Evolutionary conservation across 2,113 vertebrate genomes (phyloP), one percentile per base, ranked within the genome.

Genomic region (Pseudopodoces humilis): DNA sequence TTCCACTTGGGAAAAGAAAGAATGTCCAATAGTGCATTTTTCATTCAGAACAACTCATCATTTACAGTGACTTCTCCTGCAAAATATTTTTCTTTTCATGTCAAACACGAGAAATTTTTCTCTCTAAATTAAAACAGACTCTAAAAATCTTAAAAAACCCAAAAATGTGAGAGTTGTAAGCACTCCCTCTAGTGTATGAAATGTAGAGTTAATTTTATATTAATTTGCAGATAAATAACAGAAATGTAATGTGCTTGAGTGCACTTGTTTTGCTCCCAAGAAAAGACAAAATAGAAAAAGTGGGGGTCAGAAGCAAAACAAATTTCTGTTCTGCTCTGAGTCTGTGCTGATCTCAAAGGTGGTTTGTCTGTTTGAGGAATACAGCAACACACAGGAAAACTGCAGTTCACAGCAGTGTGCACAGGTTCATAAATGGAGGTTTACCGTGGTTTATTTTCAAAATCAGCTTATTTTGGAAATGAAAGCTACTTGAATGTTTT

Each of bases 131-230:
- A 10, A 60, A 90, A 27, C 2, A 56, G 6, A 41, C 3, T 43
- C 46, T 3, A 88, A 71, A 56, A 67, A 9, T 28, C 31, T 10
- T n/a, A 49, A 52, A 52, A 33, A 16, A 0, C 0, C 3, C 2
- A 1, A 63, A 58, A 58, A 41, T 10, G 31, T 22, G 31, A 64
- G 6, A 72, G 6, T 28, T 25, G 20, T 18, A 86, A 50, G 4
- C 1, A 2, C 2, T 70, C 8, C 4, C 12, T 71, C 25, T 58
- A 47, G 5, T 30, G 46, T 92, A 5, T 41, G 28, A 90, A 86
- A 71, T 52, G 7, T 22, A 8, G 50, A 77, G 9, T 14, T 52
- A 72, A 46, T 78, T 23, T 15, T 25, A 64, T 56, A 4, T 33
- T 71, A 67, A 70, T 24, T 67, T 13, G 15, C 6, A 79, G 4